Conservation (phyloP, 1,140 invertebrate genomes). For the Drosophila setifemur region DNA sequence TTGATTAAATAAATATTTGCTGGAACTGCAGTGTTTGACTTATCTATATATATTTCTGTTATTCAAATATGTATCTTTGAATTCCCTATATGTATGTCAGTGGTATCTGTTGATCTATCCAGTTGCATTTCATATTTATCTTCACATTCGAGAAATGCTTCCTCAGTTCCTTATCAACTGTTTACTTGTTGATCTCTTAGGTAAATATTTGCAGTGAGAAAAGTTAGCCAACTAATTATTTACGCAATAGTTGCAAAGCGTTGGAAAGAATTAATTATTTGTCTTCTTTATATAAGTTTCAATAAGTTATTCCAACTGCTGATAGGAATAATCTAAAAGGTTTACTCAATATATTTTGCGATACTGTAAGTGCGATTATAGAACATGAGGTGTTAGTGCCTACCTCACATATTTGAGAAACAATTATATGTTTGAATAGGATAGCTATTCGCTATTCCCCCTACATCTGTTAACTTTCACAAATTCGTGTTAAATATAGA, state of each 20-base stretch:
- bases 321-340: slow-evolving; percentile 23
- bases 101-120: no score
- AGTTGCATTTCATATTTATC: not conserved
- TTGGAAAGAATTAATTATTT: not conserved
- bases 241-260: not conserved
- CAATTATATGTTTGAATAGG: no score
- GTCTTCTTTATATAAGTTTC: slow-evolving; percentile 15
- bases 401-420: slow-evolving; percentile 15
- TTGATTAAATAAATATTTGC: not conserved
- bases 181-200: slow-evolving; percentile 7
- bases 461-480: slow-evolving; percentile 29
- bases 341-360: slow-evolving; percentile 12
- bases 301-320: slow-evolving; percentile 2
- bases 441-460: no score
- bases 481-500: slow-evolving; percentile 4
- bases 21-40: no score
- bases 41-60: not conserved
- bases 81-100: no score
- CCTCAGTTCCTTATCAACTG: not conserved
- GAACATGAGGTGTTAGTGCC: slow-evolving; percentile 8
- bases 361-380: slow-evolving; percentile 8
- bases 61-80: no score
- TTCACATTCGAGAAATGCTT: not conserved
- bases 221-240: slow-evolving; percentile 9
- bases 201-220: slow-evolving; percentile 12